Base-by-base conservation (phyloP, 2,888 invertebrate species). In the Cheiracanthium punctorium region DNA sequence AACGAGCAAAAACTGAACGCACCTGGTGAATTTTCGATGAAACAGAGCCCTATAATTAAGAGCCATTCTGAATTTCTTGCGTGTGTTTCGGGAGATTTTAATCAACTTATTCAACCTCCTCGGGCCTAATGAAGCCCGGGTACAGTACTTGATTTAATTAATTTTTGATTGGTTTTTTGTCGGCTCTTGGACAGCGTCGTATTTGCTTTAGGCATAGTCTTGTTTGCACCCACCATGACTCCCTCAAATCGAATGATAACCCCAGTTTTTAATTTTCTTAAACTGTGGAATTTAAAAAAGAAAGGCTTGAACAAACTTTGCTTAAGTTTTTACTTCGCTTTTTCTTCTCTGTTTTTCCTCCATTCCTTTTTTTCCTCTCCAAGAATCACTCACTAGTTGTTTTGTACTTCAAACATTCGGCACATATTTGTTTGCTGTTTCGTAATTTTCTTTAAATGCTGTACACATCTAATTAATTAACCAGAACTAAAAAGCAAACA, bases 51-150 rank as follows among this genome's bases (percentile, higher is more conserved):
- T 58, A 87, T 87, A 87, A 87, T 87, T 87, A 87, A 80, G 73
- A 87, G 80, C 86, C 43, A 80, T 81, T 87, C 74, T 75, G 76
- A 48, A 87, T 87, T 87, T 81, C 86, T 87, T 87, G 86, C 86
- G 81, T 87, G 81, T 87, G 72, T 87, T 87, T 87, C 81, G 80
- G 75, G 67, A 58, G 80, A 81, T 87, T 87, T 87, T 87, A 87
- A 87, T 87, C 86, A 87, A 87, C 86, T 87, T 87, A 81, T 87
- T 87, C 81, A 87, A 87, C 86, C 80, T 87, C 86, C 86, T 81
- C 81, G 67, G 81, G 86, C 76, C 86, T 87, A 87, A 87, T 87
- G 86, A 87, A 87, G 86, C 52, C 70, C 72, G 69, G 74, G 86
- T 67, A 77, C 86, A 76, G 58, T 81, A 80, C 79, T 87, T 87